Evolutionary conservation across 2,888 invertebrate species (phyloP), one percentile per base, ranked within the genome.

Genomic region (Drosophila pegasa): DNA sequence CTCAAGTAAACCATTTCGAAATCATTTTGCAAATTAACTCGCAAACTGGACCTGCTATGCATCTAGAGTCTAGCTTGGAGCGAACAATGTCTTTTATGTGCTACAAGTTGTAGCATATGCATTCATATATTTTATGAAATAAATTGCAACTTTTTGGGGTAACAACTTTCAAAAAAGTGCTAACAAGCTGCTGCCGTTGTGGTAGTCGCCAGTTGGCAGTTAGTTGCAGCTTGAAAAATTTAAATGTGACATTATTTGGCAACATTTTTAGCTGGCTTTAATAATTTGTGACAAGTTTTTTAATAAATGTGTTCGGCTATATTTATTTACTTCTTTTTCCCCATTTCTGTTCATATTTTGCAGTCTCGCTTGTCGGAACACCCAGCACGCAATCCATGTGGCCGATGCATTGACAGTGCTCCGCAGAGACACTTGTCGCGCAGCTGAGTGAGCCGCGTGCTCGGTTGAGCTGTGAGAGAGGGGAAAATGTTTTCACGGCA

Each of bases 401-500:
- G 71, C 70, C 59, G 55, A 54, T 33, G 45, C 56, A 75, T 41
- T 63, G 57, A 72, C 33, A 43, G 47, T 68, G 56, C 66, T 61
- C 51, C 61, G 55, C 64, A 58, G 45, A 61, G 60, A 68, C 77
- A 88, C 80, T 90, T 91, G 91, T 89, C 90, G 89, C 84, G 89
- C 74, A 60, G 35, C 38, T 40, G 52, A 60, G 48, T 43, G 48
- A 59, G 55, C 55, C 33, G 59, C 48, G 48, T 20, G 31, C 41
- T 29, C 41, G 14, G 18, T 31, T 47, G 37, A 71, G 69, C 54
- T 43, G 29, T 52, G 35, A 25, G 51, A 29, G 45, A 6, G 43
- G 16, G 4, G 73, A 90, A 87, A 84, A 92, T 92, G 92, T 92
- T 91, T 90, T 81, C 90, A 79, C 88, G 91, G 76, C 85, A 89